Base-by-base conservation (phyloP, 2,113 vertebrate species). In the Ranitomeya imitator region DNA sequence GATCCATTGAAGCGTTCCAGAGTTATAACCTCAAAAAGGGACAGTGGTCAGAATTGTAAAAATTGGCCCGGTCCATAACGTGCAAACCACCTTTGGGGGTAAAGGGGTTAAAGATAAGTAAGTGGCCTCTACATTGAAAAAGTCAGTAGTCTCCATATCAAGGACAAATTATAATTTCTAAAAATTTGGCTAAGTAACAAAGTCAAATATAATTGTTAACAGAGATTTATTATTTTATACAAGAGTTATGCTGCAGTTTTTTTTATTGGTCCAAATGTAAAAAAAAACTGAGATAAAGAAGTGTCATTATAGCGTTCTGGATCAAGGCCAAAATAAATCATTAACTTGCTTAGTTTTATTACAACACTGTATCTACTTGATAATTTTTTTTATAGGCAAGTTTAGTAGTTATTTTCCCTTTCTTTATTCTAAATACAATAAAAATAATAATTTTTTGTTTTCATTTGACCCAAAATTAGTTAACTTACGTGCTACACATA, bases 261-360 rank as follows among this genome's bases (percentile, higher is more conserved):
- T 52, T 76, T 52, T 76, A 76, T 76, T 51, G 73, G 37, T 76
- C 37, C 37, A 2, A 45, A 45, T 21, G 21, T 76, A 52, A 45
- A 45, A 13, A 69, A 69, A 26, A 26, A 13, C n/a, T 74, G 7
- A 76, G 18, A 76, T 76, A 51, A 76, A 12, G 73, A 76, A 19
- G 9, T 7, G 4, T 19, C 16, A 7, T 76, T 76, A 52, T 16
- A 76, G 26, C 73, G 5, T 45, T 76, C 73, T 76, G 73, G 73
- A 76, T 16, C 73, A 76, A 21, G 16, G 73, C 73, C 73, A 51
- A 76, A 76, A 76, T 51, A 76, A 76, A 76, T 76, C 73, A 76
- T 76, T 76, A 76, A 76, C 73, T 76, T 52, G 3, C 73, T 52
- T 76, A 9, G 6, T 45, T 52, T 76, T 52, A 76, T 52, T 19